These are phyloP conservation scores for Paraplagusia blochii DNA, from an alignment of 2,113 vertebrate species.

Conservation along the genomic window DNA sequence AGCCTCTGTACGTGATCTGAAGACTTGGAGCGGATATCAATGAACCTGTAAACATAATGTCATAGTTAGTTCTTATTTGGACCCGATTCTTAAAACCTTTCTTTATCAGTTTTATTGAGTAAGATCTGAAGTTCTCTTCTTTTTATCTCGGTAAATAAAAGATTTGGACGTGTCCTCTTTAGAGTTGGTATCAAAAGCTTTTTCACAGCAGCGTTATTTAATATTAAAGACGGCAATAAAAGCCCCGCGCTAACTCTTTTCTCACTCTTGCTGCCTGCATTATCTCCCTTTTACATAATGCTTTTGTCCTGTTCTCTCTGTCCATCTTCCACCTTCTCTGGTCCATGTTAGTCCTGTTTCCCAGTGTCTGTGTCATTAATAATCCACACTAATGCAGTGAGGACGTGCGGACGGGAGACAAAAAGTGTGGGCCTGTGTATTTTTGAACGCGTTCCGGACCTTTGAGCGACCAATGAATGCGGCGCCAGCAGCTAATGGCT, in stretches of 20 bases:
- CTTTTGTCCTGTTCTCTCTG: conserved; percentile 8
- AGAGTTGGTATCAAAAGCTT: conserved; percentile 58
- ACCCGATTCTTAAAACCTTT: no score
- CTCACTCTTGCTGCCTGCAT: conserved; percentile 11
- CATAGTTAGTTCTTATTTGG: no score
- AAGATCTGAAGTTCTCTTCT: no score
- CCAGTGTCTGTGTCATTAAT: conserved; percentile 30
- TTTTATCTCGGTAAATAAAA: no score
- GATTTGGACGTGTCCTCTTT: conserved; percentile 9
- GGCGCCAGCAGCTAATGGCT: background rate
- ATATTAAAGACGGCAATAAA: conserved; percentile 52
- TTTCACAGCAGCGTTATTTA: conserved; percentile 55
- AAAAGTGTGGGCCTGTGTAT: conserved; percentile 16
- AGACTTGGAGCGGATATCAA: no score
- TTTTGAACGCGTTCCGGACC: conserved; percentile 47
- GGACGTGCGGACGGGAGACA: conserved; percentile 24
- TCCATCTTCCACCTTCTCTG: conserved; percentile 17
- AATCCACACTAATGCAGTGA: conserved; percentile 46
- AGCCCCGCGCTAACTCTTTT: conserved; percentile 11
- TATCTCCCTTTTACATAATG: conserved; percentile 19
- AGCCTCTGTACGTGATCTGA: no score
- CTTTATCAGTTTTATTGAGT: no score
- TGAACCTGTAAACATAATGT: no score
- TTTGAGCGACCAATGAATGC: conserved; percentile 26
- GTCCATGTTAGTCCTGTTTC: conserved; percentile 20